A percentile compares a stretch with the other conserved stretches of the same genome.
phyloP scores from a whole-genome alignment of 2,113 vertebrate genomes.

The Forbesichthys agassizii region DNA sequence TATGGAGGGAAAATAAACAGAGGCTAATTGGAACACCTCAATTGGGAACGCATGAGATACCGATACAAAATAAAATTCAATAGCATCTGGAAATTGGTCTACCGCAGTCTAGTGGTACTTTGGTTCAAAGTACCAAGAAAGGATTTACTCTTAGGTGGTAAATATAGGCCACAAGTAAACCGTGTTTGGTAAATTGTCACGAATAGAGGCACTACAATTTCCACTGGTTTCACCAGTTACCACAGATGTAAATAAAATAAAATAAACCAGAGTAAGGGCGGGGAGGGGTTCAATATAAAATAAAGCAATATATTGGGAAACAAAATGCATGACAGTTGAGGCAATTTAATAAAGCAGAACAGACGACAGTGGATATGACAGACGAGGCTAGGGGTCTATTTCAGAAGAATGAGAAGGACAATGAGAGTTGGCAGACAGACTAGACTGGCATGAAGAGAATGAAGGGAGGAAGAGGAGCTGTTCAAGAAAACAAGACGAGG shows the following conservation, averaged over 20 bases:
- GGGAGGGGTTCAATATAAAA: slow-evolving; percentile 7
- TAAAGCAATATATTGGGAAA: background rate
- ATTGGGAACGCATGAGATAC: slow-evolving; percentile 3
- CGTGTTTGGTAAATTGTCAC: slow-evolving; percentile 25
- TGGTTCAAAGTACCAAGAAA: slow-evolving; percentile 20
- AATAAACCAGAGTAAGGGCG: slow-evolving; percentile 9
- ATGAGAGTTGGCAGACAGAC: slow-evolving; percentile 2
- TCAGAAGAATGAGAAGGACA: background rate
- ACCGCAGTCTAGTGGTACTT: slow-evolving; percentile 20
- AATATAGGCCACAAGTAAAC: slow-evolving; percentile 37
- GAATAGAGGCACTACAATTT: slow-evolving; percentile 25
- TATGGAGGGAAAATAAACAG: background rate
- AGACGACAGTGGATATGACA: background rate
- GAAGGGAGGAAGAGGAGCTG: slow-evolving; percentile 30
- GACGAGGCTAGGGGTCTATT: background rate
- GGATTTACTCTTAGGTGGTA: slow-evolving; percentile 36
- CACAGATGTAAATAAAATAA: slow-evolving; percentile 30
- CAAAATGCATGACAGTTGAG: slow-evolving; percentile 1
- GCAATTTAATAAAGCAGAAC: background rate
- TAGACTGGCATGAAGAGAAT: slow-evolving; percentile 57
- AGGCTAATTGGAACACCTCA: slow-evolving; percentile 5
- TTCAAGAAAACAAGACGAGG: slow-evolving; percentile 33
- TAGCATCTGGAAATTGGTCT: slow-evolving; percentile 16
- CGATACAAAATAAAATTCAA: slow-evolving; percentile 8
- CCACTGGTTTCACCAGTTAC: slow-evolving; percentile 47